A percentile compares a stretch with the other conserved stretches of the same genome.
Conservation (phyloP, 2,888 invertebrate genomes). For the Liodrosophila aerea region DNA sequence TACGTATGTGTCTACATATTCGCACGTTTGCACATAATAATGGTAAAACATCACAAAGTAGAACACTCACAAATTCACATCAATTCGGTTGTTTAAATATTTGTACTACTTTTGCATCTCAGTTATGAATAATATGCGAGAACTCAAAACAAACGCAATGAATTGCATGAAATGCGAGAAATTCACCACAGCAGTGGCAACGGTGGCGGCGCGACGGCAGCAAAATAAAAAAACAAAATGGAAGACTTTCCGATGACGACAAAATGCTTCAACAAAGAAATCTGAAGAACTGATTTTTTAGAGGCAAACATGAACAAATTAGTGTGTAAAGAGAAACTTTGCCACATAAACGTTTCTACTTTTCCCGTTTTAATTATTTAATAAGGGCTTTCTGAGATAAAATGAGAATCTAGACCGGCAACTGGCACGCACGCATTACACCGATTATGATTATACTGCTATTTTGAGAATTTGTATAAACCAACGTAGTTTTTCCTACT, state of each 20-base stretch:
- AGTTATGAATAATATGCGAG: slow-evolving; percentile 19
- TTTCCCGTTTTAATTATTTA: slow-evolving; percentile 1
- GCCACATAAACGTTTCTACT: slow-evolving; percentile 23
- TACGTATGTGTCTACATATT: slow-evolving; percentile 12
- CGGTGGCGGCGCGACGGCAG: slow-evolving; percentile 39
- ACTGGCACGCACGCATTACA: slow-evolving; percentile 16
- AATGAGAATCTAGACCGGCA: slow-evolving; percentile 22
- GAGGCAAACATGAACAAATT: slow-evolving; percentile 18
- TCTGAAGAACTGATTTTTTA: slow-evolving; percentile 52
- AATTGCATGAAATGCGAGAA: slow-evolving; percentile 63
- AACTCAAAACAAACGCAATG: slow-evolving; percentile 52
- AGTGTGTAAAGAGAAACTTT: slow-evolving; percentile 28
- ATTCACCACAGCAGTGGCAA: slow-evolving; percentile 65
- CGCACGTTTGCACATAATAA: slow-evolving; percentile 15
- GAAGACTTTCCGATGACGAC: slow-evolving; percentile 71
- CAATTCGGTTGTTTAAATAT: background rate
- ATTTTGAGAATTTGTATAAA: slow-evolving; percentile 30
- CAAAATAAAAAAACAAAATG: slow-evolving; percentile 78
- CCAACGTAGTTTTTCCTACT: slow-evolving; percentile 43
- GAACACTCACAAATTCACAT: slow-evolving; percentile 17
- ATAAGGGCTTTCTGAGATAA: background rate
- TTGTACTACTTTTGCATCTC: slow-evolving; percentile 4
- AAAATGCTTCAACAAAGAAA: slow-evolving; percentile 71
- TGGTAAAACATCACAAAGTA: slow-evolving; percentile 18
- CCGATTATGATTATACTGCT: no score